Conservation (phyloP, 1,140 invertebrate species). For the Meloidogyne exigua region DNA sequence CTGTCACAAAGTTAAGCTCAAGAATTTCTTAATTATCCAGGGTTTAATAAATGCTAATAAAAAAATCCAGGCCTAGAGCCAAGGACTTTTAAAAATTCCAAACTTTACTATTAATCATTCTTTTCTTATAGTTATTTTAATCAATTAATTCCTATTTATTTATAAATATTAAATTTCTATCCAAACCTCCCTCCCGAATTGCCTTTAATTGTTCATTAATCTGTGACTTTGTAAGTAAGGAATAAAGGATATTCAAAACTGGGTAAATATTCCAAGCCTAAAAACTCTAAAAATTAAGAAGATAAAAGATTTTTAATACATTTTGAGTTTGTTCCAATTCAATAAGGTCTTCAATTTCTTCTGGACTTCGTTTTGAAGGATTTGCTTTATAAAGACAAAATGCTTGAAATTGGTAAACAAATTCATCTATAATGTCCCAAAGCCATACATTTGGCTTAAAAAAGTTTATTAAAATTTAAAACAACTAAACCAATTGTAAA, state of each 20-base stretch:
- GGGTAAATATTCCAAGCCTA: slow-evolving; percentile 94
- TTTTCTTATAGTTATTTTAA: slow-evolving; percentile 13
- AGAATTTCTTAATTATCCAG: too few relatives aligned
- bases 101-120: too few relatives aligned
- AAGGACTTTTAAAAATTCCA: too few relatives aligned
- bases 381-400: slow-evolving; percentile 88
- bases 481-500: slow-evolving; percentile 72
- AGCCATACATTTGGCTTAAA: slow-evolving; percentile 88
- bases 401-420: slow-evolving; percentile 81
- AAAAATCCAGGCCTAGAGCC: too few relatives aligned
- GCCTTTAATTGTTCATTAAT: slow-evolving; percentile 95
- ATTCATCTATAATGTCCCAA: slow-evolving; percentile 98
- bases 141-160: too few relatives aligned
- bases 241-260: slow-evolving; percentile 94
- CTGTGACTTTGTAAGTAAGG: slow-evolving; percentile 94
- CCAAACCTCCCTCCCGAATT: slow-evolving; percentile 65
- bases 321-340: slow-evolving; percentile 78
- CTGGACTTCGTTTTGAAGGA: slow-evolving; percentile 77
- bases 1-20: too few relatives aligned
- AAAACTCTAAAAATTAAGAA: slow-evolving; percentile 16
- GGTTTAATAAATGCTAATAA: too few relatives aligned
- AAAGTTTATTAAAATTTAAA: not conserved
- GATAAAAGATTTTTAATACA: slow-evolving; percentile 36
- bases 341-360: slow-evolving; percentile 74
- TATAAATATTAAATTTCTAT: not conserved